Evolutionary conservation across 2,797 vertebrate species (phyloP).

Genomic region (Nyctibius grandis): DNA sequence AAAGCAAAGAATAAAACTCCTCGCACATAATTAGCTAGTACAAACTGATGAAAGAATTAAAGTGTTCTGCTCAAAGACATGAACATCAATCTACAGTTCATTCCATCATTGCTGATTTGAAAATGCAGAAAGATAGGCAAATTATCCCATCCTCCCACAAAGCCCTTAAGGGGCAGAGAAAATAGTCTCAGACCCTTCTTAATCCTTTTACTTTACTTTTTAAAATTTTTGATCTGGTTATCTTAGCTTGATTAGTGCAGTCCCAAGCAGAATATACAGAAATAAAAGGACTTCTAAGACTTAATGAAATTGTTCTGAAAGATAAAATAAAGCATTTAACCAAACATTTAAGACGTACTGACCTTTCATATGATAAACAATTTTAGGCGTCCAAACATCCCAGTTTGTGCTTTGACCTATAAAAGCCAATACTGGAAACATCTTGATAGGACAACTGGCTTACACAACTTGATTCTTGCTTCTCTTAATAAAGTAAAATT

Average conservation of each 20-base stretch:
- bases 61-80: conserved; percentile 43
- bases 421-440: neutral
- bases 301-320: neutral
- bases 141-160: neutral
- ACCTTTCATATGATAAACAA: neutral
- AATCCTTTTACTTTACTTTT: neutral
- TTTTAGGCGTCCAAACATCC: neutral
- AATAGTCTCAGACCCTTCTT: neutral
- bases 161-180: neutral
- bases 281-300: neutral
- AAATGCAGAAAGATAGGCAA: conserved; percentile 14
- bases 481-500: neutral
- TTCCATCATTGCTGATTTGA: neutral
- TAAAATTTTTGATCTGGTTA: neutral
- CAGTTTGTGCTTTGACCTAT: neutral
- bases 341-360: neutral
- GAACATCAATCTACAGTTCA: conserved; percentile 34
- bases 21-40: conserved; percentile 61
- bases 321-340: neutral
- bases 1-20: conserved; percentile 63
- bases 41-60: conserved; percentile 60
- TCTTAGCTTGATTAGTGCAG: neutral
- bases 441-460: neutral
- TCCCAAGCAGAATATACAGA: neutral
- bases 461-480: neutral